Base-by-base conservation (phyloP, 2,888 invertebrate genomes). In the Cerastis rubricosa region DNA sequence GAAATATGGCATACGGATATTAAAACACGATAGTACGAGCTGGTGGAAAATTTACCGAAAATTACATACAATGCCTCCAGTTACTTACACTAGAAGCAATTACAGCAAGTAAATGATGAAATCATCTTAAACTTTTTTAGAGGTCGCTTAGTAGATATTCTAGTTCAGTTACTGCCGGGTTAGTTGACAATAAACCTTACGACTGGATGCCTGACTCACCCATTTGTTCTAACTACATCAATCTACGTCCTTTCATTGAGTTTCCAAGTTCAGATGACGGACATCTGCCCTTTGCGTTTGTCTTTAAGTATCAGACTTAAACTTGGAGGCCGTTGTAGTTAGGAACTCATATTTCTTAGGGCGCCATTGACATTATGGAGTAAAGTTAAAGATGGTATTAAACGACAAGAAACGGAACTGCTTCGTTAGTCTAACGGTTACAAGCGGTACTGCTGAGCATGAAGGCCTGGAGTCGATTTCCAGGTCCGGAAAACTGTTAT, bases 151-250 rank as follows among this genome's bases (percentile, higher is more conserved):
- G 25, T 57, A 25, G 25, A 57, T 57, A 54, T 57, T 57, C 57
- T 25, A 57, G 29, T 1, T 19, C 19, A 5, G 29, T 61, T 47
- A 51, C 45, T 61, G n/a, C 4, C 17, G 22, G 45, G 22, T 40
- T 17, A 43, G 12, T 47, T 25, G 17, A 4, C n/a, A 6, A 51
- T 76, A 59, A 81, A 81, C 29, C 29, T 81, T 47, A 82, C 54
- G 47, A 82, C 64, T 59, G 40, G 17, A 14, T n/a, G 17, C n/a
- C 61, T 57, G 67, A 64, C 77, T 67, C 40, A 14, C 43, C 35
- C 72, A 70, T 83, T 83, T 69, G 22, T 57, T 25, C 61, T 63
- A 70, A 77, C 65, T 77, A 83, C 65, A 61, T 43, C n/a, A 69
- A 57, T 63, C n/a, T 12, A 51, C 35, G 68, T 35, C 8, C 22